Base-by-base conservation (phyloP, 2,888 invertebrate species). In the Ganaspis brasiliensis region DNA sequence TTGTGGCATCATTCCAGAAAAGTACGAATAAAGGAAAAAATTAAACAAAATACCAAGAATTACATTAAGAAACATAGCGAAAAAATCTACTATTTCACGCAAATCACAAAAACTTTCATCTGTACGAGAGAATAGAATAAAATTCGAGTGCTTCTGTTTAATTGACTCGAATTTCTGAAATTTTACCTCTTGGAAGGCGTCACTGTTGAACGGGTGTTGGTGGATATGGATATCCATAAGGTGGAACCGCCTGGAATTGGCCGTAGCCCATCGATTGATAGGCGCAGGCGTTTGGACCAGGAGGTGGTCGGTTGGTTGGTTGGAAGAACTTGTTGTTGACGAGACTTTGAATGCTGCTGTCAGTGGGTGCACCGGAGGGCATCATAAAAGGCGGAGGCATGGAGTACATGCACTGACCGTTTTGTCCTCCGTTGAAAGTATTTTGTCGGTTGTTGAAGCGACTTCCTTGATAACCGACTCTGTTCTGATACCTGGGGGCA, bases 181-280 rank as follows among this genome's bases (percentile, higher is more conserved):
- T 73, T n/a, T 59, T 45, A 49, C 73, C 59, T 45, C 57, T 79
- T 21, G 82, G 75, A 76, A 87, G 83, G 84, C 88, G 89, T 94
- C 95, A 96, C 93, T 96, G 96, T 91, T 96, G 96, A 74, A 96
- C 96, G 61, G 95, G 94, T 45, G 95, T 93, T 91, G 91, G 95
- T 88, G 92, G 94, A 92, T 91, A 95, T 88, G 91, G 94, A 92
- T 86, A 95, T 90, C 92, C 92, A 90, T 95, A 95, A 9, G 94
- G 93, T 89, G 95, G 94, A 14, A 95, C 94, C 4, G 95, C 94
- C 74, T 95, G 94, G 91, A 95, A 95, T 91, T 95, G 95, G 73
- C 94, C 94, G 89, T 95, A 95, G 91, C 94, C 86, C 93, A 95
- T 92, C 56, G 93, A 93, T 84, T 94, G 93, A 86, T 93, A 94